A percentile compares a stretch with the other conserved stretches of the same genome.
Conservation (phyloP, 1,140 invertebrate genomes). For the Choristoneura fumiferana region DNA sequence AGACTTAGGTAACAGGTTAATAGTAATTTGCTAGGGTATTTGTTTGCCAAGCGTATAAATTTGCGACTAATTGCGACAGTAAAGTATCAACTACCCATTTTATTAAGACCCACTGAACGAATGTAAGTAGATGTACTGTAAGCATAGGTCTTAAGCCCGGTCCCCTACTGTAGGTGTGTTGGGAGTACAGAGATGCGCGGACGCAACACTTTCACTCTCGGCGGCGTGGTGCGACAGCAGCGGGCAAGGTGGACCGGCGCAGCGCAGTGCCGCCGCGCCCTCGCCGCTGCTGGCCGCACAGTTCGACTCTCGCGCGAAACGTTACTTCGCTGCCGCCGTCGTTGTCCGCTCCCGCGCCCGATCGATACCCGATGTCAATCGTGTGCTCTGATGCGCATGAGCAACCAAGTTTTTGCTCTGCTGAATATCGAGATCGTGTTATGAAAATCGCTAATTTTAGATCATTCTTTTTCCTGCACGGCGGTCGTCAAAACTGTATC, state of each 20-base stretch:
- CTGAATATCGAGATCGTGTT: constrained; percentile 56
- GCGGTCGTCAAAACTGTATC: constrained; percentile 7
- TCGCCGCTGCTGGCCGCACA: constrained; percentile 53
- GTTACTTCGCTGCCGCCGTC: constrained; percentile 10
- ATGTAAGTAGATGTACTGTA: too few relatives aligned
- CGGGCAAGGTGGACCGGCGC: constrained; percentile 26
- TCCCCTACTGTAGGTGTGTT: too few relatives aligned
- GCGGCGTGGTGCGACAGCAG: constrained; percentile 41
- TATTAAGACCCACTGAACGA: too few relatives aligned
- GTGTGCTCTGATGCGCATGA: constrained; percentile 50
- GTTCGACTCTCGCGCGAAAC: constrained; percentile 33
- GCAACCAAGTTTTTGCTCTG: constrained; percentile 46
- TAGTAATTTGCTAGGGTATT: too few relatives aligned
- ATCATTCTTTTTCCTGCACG: constrained; percentile 8
- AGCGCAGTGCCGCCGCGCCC: constrained; percentile 63
- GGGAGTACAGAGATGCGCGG: constrained; percentile 43
- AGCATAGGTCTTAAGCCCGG: too few relatives aligned
- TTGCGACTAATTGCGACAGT: too few relatives aligned
- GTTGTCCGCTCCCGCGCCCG: constrained; percentile 25
- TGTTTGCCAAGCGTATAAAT: too few relatives aligned
- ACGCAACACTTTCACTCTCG: constrained; percentile 71
- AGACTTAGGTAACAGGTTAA: too few relatives aligned
- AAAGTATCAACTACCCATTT: too few relatives aligned
- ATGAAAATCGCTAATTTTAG: constrained; percentile 62
- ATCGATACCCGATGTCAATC: constrained; percentile 53